Conservation (phyloP, 2,797 vertebrate genomes). For the Cossypha dichroa region DNA sequence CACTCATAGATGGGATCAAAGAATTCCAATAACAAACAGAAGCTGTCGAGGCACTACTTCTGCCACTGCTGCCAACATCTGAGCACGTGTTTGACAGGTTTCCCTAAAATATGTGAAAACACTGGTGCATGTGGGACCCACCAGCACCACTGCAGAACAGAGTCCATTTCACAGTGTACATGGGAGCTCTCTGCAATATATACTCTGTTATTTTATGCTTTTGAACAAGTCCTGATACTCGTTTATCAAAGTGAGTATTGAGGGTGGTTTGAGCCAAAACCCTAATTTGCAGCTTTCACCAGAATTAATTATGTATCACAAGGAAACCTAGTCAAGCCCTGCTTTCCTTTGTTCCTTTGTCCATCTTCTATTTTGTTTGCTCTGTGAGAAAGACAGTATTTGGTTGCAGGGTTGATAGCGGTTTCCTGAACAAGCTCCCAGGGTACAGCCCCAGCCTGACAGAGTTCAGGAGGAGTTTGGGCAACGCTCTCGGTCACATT, state of each 20-base stretch:
- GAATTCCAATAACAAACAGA: neutral
- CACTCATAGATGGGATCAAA: neutral
- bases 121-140: accelerated
- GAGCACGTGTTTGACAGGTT: neutral
- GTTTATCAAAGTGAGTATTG: neutral
- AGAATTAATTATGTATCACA: accelerated
- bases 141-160: accelerated
- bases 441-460: neutral
- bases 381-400: neutral
- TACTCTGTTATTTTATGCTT: neutral
- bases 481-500: accelerated
- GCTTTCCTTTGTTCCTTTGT: neutral
- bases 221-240: neutral
- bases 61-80: neutral
- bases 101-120: neutral
- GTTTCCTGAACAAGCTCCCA: neutral
- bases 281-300: neutral
- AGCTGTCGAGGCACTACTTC: neutral
- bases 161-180: accelerated
- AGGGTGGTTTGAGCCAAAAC: neutral
- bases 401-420: accelerated
- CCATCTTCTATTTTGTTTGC: neutral
- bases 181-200: neutral
- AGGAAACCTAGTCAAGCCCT: neutral
- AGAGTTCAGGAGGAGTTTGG: neutral